Evolutionary conservation across 2,797 vertebrate species (phyloP).

Genomic region (Petrocephalus sullivani): DNA sequence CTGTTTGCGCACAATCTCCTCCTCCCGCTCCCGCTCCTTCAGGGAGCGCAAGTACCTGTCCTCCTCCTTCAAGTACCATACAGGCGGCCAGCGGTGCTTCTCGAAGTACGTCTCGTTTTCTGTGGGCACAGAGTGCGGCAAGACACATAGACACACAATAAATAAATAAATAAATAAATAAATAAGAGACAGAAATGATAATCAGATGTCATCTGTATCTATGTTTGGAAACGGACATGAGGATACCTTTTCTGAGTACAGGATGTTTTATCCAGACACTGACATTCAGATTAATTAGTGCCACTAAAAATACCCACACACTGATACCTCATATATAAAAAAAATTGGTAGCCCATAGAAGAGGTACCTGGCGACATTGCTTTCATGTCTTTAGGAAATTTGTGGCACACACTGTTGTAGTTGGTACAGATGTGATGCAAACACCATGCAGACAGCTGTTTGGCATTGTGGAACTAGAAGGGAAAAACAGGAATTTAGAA

Average conservation of each 20-base stretch:
- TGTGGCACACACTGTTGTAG: constrained; percentile 85
- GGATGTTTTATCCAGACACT: neutral
- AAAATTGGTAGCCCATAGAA: neutral
- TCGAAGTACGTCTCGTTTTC: constrained; percentile 82
- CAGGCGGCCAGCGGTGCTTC: constrained; percentile 81
- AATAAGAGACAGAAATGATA: neutral
- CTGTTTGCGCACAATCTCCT: constrained; percentile 80
- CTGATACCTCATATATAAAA: neutral
- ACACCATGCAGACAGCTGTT: constrained; percentile 80
- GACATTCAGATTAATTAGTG: neutral
- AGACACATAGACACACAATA: neutral
- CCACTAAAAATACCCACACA: neutral
- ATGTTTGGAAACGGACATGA: neutral
- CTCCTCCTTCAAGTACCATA: constrained; percentile 89
- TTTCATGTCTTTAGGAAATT: constrained; percentile 88
- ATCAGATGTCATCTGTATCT: neutral
- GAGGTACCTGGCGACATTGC: constrained; percentile 74
- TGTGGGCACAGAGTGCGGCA: constrained; percentile 33
- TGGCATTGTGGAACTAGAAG: constrained; percentile 79
- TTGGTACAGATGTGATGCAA: constrained; percentile 90
- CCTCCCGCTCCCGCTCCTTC: constrained; percentile 78
- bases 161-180: neutral
- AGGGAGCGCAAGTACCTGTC: constrained; percentile 80
- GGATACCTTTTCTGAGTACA: neutral
- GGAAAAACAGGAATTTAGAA: neutral